Base-by-base conservation (phyloP, 2,113 vertebrate species). In the Dicaeum eximium region DNA sequence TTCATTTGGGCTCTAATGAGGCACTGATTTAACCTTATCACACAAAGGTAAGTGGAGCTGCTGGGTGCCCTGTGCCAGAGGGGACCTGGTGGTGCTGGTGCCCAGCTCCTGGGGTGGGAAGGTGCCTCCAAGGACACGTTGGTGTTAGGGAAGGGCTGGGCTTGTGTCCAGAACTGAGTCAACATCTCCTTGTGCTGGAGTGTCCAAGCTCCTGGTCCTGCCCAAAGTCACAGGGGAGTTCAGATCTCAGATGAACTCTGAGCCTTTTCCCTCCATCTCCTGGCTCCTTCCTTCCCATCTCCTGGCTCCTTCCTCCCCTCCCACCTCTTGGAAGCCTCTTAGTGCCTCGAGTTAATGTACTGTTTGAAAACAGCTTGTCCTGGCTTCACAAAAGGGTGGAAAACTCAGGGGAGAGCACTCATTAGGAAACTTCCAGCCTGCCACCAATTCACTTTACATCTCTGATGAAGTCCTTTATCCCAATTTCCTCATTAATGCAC, bases 1-100 rank as follows among this genome's bases (percentile, higher is more conserved):
- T 95, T 95, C 30, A 96, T 96, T 73, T 58, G 88, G 91, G 91
- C 91, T 94, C 62, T 91, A 93, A 80, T 66, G 92, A 97, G 83
- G 80, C 86, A 53, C n/a, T 15, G 91, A 51, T 94, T 88, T 94
- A 93, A 93, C 95, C 71, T 77, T 27, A 73, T 82, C 33, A 70
- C 86, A 75, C 71, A 31, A 80, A 95, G 82, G 86, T 89, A 95
- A 87, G 89, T 5, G 31, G 74, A 88, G 91, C 57, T 94, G 88
- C 57, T 31, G 67, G 58, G 19, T 50, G 65, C 38, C 57, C 75
- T 42, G 72, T 40, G 70, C 80, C 1, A 0, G 56, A 5, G 56
- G 21, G 40, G 42, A 40, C 15, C 30, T 21, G 45, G 7, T 16
- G 67, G 13, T 80, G 66, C 47, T 95, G 45, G 15, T 75, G 86